Evolutionary conservation across 2,888 invertebrate genomes (phyloP), one percentile per base, ranked within the genome.

Genomic region (Agrochola litura): DNA sequence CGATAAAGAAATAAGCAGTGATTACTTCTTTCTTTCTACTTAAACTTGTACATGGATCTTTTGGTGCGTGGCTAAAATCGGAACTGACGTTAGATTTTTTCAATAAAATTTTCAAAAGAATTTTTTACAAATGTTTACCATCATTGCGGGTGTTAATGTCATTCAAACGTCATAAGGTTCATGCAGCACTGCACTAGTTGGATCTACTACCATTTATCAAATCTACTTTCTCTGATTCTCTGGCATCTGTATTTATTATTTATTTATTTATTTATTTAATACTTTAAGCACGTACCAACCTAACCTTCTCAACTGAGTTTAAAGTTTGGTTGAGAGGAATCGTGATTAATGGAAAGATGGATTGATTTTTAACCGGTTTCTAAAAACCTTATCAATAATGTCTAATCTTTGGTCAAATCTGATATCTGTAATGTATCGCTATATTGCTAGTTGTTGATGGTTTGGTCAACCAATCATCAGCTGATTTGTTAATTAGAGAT

Each of bases 381-480:
- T 19, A 56, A 9, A 46, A 63, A 41, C 10, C 10, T 49, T 49
- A 69, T n/a, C 25, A 63, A 16, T 10, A 41, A 49, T 19, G 37
- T 58, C 22, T 25, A 22, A 58, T 77, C 41, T 66, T 41, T n/a
- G 22, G 52, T 52, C 5, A 52, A 70, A n/a, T 65, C 49, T 65
- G 41, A 9, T 19, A 37, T 16, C 8, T 19, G 5, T 49, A 1
- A 46, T 61, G 1, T n/a, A 49, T 78, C 6, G 0, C 10, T 19
- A 60, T 12, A 46, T 25, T 14, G 22, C 0, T 41, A 14, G 46
- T 56, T 66, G 6, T n/a, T 10, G 1, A n/a, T 66, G 10, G 6
- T 19, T 19, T 49, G 5, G 25, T 49, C 19, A 54, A 56, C 54
- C 69, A 77, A 69, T 56, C 54, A 63, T 30, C 22, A 49, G 10